Conservation (phyloP, 2,113 vertebrate species). For the Hippocampus mohnikei region DNA sequence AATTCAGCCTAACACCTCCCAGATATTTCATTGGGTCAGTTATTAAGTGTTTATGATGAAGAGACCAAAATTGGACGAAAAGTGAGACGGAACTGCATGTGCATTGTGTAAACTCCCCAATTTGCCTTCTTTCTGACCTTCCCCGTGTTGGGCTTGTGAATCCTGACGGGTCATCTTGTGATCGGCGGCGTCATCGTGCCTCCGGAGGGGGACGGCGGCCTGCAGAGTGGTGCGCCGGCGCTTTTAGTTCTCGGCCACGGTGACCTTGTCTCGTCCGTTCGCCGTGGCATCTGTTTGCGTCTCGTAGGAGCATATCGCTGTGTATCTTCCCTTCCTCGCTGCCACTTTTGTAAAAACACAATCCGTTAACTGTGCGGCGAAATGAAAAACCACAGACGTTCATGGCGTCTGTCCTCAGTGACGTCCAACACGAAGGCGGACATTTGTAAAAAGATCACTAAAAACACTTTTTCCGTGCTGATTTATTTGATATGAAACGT, state of each 20-base stretch:
- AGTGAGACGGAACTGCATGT: not conserved
- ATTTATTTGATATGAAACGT: conserved; percentile 55
- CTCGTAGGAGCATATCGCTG: conserved; percentile 8
- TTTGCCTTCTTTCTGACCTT: conserved; percentile 3
- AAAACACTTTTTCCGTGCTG: conserved; percentile 35
- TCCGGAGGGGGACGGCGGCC: not conserved
- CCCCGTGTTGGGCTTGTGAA: conserved; percentile 2
- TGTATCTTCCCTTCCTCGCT: conserved; percentile 3
- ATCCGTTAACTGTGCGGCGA: conserved; percentile 24
- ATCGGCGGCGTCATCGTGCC: conserved; percentile 8
- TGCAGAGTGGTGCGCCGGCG: not conserved
- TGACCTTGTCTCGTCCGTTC: conserved; percentile 20
- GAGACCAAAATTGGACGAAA: not conserved
- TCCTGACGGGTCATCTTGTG: conserved; percentile 1
- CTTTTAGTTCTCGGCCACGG: conserved; percentile 1
- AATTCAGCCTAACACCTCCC: not conserved
- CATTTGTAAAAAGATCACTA: conserved; percentile 55
- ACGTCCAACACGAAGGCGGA: conserved; percentile 28
- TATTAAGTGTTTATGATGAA: not conserved
- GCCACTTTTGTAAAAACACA: conserved; percentile 19
- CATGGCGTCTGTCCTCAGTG: conserved; percentile 29
- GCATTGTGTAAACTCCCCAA: not conserved
- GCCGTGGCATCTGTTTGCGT: conserved; percentile 10
- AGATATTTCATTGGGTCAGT: not conserved
- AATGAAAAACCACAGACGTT: conserved; percentile 21